These are phyloP conservation scores for Sinocyclocheilus maitianheensis DNA, from an alignment of 2,113 vertebrate species.

Conservation along the genomic window DNA sequence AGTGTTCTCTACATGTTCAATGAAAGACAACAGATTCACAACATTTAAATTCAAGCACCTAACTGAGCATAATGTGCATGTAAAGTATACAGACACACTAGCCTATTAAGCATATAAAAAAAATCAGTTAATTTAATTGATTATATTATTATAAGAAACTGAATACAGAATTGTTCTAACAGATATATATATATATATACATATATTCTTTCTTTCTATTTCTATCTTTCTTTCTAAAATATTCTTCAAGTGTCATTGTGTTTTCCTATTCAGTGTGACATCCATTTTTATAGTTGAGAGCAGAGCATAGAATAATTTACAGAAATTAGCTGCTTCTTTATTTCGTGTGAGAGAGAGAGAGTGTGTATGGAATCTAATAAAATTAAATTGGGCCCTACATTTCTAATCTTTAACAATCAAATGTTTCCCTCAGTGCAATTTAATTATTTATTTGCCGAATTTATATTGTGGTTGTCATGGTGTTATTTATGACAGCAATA, in stretches of 20 bases:
- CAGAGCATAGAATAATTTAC: background rate
- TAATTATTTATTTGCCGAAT: background rate
- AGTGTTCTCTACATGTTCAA: no score
- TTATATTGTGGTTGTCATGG: background rate
- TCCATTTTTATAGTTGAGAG: background rate
- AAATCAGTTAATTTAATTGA: no score
- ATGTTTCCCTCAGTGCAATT: background rate
- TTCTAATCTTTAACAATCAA: background rate
- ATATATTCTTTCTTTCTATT: no score
- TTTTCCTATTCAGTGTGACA: slow-evolving; percentile 16
- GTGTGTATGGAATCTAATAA: background rate
- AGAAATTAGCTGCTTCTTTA: background rate
- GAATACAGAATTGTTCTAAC: no score
- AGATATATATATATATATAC: no score
- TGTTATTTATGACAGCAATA: slow-evolving; percentile 11
- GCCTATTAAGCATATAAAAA: no score
- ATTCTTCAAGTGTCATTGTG: background rate
- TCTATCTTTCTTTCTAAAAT: background rate
- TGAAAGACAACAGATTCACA: no score
- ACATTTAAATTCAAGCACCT: no score
- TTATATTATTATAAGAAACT: no score
- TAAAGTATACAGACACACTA: no score
- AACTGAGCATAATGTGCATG: no score
- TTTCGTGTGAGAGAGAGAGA: background rate
- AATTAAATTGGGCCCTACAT: background rate